Percentiles rank a stretch among this genome's conserved stretches.
phyloP scores from a whole-genome alignment of 2,113 vertebrate genomes.

The Salvelinus fontinalis region DNA sequence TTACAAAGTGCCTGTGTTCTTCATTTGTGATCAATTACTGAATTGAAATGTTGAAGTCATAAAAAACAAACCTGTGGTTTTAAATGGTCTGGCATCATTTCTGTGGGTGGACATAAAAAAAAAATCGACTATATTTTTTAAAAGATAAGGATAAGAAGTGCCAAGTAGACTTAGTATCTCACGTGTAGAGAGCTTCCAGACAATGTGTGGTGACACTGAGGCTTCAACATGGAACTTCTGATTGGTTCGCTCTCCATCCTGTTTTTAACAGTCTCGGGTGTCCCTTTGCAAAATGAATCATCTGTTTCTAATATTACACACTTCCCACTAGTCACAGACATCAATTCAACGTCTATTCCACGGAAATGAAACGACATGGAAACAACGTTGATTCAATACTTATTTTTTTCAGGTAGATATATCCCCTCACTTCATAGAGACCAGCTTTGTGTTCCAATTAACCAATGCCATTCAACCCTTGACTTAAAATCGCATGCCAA shows the following conservation, averaged over 20 bases:
- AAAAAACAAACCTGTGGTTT: too few species aligned
- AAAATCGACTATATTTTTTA: background rate
- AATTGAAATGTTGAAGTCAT: too few species aligned
- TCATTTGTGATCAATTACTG: too few species aligned
- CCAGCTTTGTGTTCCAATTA: slow-evolving; percentile 3
- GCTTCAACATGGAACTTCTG: slow-evolving; percentile 47
- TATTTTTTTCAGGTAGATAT: slow-evolving; percentile 41
- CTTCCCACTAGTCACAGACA: slow-evolving; percentile 14
- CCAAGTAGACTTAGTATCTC: slow-evolving; percentile 42
- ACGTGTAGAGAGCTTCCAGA: slow-evolving; percentile 59
- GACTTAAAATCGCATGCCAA: background rate
- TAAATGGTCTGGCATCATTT: background rate
- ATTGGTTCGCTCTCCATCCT: slow-evolving; percentile 35
- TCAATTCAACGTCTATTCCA: too few species aligned
- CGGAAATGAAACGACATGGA: too few species aligned
- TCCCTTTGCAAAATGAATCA: slow-evolving; percentile 64
- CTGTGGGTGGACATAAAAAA: background rate
- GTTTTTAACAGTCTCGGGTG: slow-evolving; percentile 50
- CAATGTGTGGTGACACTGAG: slow-evolving; percentile 54
- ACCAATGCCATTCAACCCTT: slow-evolving; percentile 23
- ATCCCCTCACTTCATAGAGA: slow-evolving; percentile 15
- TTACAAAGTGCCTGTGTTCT: too few species aligned
- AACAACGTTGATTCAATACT: slow-evolving; percentile 1
- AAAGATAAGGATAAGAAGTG: slow-evolving; percentile 15
- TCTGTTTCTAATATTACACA: slow-evolving; percentile 78